phyloP scores from a whole-genome alignment of 2,888 invertebrate species.

The Petrolisthes cinctipes region DNA sequence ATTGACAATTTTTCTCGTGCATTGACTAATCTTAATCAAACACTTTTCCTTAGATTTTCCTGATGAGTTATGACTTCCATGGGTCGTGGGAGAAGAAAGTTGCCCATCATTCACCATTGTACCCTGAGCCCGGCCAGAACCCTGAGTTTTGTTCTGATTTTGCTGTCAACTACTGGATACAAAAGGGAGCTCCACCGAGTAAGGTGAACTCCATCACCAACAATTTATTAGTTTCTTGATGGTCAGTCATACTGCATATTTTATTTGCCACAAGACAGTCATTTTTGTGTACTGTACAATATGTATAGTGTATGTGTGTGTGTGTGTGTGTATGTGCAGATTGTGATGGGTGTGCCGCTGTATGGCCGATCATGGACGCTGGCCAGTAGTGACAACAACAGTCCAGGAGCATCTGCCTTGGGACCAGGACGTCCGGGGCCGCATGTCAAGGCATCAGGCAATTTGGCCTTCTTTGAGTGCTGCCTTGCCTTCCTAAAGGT shows the following conservation, averaged over 20 bases:
- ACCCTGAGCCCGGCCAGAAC: constrained; percentile 28
- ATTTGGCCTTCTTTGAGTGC: constrained; percentile 36
- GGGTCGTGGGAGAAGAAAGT: constrained; percentile 41
- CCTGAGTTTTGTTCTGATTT: constrained; percentile 66
- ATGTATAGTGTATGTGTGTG: not conserved
- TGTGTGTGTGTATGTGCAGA: not conserved
- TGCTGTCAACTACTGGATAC: constrained; percentile 68
- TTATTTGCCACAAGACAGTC: not conserved
- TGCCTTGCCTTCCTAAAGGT: constrained; percentile 56
- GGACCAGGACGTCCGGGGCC: constrained; percentile 21
- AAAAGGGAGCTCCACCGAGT: constrained; percentile 75
- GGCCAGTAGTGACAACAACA: not conserved
- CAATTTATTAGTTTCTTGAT: no score
- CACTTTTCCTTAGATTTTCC: constrained; percentile 19
- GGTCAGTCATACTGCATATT: not conserved
- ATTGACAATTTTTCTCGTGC: not conserved
- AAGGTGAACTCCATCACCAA: constrained; percentile 10
- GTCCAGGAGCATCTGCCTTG: constrained; percentile 4
- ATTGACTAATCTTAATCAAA: not conserved
- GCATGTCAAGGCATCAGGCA: constrained; percentile 12
- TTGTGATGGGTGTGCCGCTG: constrained; percentile 37
- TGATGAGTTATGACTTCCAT: constrained; percentile 50
- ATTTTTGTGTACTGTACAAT: not conserved
- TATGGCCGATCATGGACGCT: constrained; percentile 47
- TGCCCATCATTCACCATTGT: constrained; percentile 43